These are phyloP conservation scores for Phasia obesa DNA, from an alignment of 2,888 invertebrate species.

Conservation along the genomic window DNA sequence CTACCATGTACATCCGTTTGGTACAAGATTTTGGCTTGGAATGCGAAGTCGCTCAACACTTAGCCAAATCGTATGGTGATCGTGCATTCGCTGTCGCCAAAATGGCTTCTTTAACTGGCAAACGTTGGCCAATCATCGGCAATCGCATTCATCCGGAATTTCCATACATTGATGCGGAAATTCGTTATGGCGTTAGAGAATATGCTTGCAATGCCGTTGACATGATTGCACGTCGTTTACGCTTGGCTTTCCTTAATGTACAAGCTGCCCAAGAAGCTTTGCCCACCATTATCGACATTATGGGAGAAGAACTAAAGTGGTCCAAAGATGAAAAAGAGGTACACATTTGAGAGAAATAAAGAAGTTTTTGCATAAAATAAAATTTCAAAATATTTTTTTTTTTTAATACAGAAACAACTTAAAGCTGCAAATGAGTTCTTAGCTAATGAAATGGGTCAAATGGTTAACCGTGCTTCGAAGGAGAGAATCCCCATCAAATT, in stretches of 20 bases:
- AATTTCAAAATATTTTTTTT: conserved; percentile 37
- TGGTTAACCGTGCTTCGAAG: conserved; percentile 93
- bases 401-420: conserved; percentile 87
- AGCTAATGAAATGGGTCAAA: conserved; percentile 97
- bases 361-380: background rate
- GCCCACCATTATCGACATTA: conserved; percentile 95
- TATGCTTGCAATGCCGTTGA: conserved; percentile 98
- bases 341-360: conserved; percentile 16
- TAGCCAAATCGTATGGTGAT: conserved; percentile 98
- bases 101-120: conserved; percentile 97
- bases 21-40: conserved; percentile 99
- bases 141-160: conserved; percentile 98
- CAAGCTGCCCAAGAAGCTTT: conserved; percentile 98
- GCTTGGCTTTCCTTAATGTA: conserved; percentile 98
- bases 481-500: conserved; percentile 96
- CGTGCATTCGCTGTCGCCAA: conserved; percentile 98
- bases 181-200: conserved; percentile 95
- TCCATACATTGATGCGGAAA: conserved; percentile 99
- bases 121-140: conserved; percentile 99
- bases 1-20: conserved; percentile 98
- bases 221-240: conserved; percentile 96
- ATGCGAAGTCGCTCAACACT: conserved; percentile 97
- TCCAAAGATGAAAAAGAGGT: conserved; percentile 88
- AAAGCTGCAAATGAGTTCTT: conserved; percentile 93
- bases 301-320: conserved; percentile 99